Conservation (phyloP, 1,140 invertebrate species). For the Berghia stephanieae region DNA sequence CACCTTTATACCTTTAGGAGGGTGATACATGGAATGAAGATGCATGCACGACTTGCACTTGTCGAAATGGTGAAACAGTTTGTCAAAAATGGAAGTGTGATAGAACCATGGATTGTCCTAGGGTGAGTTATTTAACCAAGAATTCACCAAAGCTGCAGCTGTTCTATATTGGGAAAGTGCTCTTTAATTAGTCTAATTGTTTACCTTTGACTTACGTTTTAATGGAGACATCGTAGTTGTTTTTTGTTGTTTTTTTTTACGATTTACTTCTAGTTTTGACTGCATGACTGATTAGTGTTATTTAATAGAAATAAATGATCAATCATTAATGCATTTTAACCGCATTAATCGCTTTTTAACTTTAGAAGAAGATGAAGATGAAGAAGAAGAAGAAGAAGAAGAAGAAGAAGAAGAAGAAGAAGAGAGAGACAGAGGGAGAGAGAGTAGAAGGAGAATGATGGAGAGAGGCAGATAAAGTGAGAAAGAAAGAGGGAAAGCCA, state of each 20-base stretch:
- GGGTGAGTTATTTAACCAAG: constrained; percentile 31
- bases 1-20: constrained; percentile 40
- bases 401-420: not conserved
- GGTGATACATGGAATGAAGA: constrained; percentile 41
- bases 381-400: not conserved
- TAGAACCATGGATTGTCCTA: constrained; percentile 32
- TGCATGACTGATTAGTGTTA: not conserved
- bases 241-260: not conserved
- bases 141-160: not conserved
- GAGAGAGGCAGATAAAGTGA: not conserved
- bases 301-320: not conserved
- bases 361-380: not conserved
- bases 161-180: not conserved
- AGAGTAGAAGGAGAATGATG: not conserved
- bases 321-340: not conserved
- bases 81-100: constrained; percentile 40
- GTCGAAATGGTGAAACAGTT: constrained; percentile 37
- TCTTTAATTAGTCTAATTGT: not conserved
- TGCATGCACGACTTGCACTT: constrained; percentile 46
- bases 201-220: not conserved
- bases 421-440: not conserved
- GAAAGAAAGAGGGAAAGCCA: not conserved
- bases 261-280: not conserved
- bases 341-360: not conserved
- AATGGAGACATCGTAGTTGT: not conserved